These are phyloP conservation scores for Atractosteus spatula DNA, from an alignment of 2,113 vertebrate genomes.

Conservation along the genomic window DNA sequence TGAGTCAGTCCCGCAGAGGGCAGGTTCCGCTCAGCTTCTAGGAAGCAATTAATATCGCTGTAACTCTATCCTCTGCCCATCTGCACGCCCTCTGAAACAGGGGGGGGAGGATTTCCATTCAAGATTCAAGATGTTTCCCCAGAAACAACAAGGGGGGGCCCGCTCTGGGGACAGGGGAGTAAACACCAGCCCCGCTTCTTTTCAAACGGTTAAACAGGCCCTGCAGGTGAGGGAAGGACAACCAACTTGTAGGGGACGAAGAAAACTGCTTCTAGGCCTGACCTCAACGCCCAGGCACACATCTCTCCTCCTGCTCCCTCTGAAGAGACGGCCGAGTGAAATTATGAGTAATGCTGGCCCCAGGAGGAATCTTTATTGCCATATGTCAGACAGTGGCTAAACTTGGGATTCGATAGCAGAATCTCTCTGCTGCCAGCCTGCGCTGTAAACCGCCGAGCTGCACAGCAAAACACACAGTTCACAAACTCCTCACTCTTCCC, in stretches of 20 bases:
- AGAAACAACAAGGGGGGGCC: too few species aligned
- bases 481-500: conserved; percentile 53
- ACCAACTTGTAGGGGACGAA: background rate
- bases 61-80: conserved; percentile 34
- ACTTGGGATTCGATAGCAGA: conserved; percentile 48
- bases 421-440: conserved; percentile 38
- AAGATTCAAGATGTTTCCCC: background rate
- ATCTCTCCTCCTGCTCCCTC: conserved; percentile 1
- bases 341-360: conserved; percentile 30
- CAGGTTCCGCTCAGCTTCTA: conserved; percentile 38
- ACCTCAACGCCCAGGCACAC: conserved; percentile 12
- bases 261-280: conserved; percentile 2
- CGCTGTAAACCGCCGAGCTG: conserved; percentile 45
- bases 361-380: conserved; percentile 45
- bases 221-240: too few species aligned
- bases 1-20: too few species aligned
- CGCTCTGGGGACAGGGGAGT: too few species aligned
- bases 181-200: too few species aligned
- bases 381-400: conserved; percentile 41
- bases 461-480: conserved; percentile 51
- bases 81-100: conserved; percentile 18
- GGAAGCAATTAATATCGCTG: conserved; percentile 37
- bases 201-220: too few species aligned
- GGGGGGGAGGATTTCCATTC: conserved; percentile 43
- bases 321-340: conserved; percentile 12